Percentiles rank a stretch among this genome's conserved stretches.
These are phyloP conservation scores for Aplocera efformata DNA, from an alignment of 2,888 invertebrate species.

Conservation along the genomic window DNA sequence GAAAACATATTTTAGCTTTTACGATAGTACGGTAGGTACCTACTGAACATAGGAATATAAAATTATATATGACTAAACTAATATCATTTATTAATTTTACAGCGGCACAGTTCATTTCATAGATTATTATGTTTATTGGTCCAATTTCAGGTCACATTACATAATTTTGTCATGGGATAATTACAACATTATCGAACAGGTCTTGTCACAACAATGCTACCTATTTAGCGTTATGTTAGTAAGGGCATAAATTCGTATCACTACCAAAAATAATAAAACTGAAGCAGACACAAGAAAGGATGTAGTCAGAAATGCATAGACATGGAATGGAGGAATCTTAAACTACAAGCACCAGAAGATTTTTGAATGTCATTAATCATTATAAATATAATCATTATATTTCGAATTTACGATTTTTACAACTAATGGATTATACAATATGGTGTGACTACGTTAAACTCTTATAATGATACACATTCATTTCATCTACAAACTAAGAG, in stretches of 20 bases:
- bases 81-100: neutral
- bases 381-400: constrained; percentile 29
- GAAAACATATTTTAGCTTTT: constrained; percentile 36
- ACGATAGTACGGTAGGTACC: neutral
- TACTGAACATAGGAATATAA: neutral
- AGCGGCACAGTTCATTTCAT: constrained; percentile 4
- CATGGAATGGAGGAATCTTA: constrained; percentile 73
- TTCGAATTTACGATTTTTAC: constrained; percentile 40
- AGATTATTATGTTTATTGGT: constrained; percentile 52
- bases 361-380: too few species aligned
- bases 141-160: constrained; percentile 58
- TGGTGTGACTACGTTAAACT: constrained; percentile 34
- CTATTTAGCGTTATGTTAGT: constrained; percentile 25
- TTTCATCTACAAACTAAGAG: constrained; percentile 25
- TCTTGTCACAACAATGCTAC: constrained; percentile 7
- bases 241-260: constrained; percentile 24
- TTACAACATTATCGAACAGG: constrained; percentile 37
- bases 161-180: constrained; percentile 50
- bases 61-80: neutral
- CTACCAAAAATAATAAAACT: constrained; percentile 8
- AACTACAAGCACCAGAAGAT: constrained; percentile 75
- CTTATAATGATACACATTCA: constrained; percentile 32
- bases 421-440: constrained; percentile 34
- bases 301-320: constrained; percentile 53
- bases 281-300: constrained; percentile 18